These are phyloP conservation scores for Drosophila nigricruria DNA, from an alignment of 2,888 invertebrate genomes.

Conservation along the genomic window DNA sequence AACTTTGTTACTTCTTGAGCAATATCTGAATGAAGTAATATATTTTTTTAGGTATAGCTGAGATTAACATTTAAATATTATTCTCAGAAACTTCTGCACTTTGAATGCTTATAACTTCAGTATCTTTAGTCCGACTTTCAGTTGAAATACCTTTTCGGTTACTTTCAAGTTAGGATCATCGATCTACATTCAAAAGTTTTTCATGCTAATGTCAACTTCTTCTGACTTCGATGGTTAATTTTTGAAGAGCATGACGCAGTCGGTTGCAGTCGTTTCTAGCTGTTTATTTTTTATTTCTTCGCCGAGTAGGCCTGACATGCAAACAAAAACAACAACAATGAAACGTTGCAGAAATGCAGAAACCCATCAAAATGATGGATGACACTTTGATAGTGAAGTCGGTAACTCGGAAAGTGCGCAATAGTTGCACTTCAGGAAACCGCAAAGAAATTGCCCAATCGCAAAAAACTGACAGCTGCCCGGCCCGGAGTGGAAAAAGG, in stretches of 20 bases:
- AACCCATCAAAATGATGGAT: constrained; percentile 84
- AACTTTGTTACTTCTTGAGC: no score
- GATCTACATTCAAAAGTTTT: background rate
- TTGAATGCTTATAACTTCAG: background rate
- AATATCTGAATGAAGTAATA: no score
- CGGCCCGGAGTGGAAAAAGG: constrained; percentile 31
- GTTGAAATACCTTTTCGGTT: background rate
- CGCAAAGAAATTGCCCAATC: constrained; percentile 62
- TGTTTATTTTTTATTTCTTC: constrained; percentile 4
- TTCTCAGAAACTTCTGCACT: background rate
- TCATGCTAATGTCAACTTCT: background rate
- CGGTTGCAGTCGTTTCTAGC: background rate
- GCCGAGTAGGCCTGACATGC: constrained; percentile 64
- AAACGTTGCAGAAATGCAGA: constrained; percentile 54
- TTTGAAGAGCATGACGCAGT: background rate
- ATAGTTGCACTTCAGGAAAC: constrained; percentile 66
- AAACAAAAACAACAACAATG: constrained; percentile 28
- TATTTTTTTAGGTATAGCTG: no score
- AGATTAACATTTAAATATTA: no score
- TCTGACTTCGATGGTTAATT: background rate
- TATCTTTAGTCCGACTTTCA: background rate
- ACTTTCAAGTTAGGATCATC: background rate
- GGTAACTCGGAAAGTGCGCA: constrained; percentile 43
- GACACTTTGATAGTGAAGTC: constrained; percentile 72
- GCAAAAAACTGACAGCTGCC: constrained; percentile 61